Base-by-base conservation (phyloP, 2,888 invertebrate genomes). In the Rambutsinella grinnellia region DNA sequence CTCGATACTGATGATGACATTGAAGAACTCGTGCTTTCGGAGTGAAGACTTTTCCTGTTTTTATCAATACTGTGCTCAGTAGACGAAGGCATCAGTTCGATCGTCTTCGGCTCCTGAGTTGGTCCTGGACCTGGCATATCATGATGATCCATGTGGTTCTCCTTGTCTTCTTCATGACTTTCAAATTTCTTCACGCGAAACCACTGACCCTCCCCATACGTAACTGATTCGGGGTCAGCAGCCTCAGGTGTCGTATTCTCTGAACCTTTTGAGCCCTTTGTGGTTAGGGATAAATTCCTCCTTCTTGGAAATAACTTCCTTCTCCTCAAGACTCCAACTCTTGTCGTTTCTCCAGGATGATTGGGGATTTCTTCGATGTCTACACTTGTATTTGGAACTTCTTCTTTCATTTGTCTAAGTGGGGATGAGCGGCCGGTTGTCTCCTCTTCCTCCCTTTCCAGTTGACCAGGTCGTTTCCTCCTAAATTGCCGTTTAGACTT, bases 131-230 rank as follows among this genome's bases (percentile, higher is more conserved):
- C 61, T 49, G 44, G 62, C 61, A 74, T 17, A 0, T 24, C 15
- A 19, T 21, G 28, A 27, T 57, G 26, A 24, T 66, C 19, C 21
- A 24, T 10, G 21, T 51, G 13, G 13, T 60, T 17, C 36, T 24
- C 58, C 21, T 17, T 24, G 58, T 58, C 61, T 8, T 56, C 27
- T 23, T 69, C 69, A 1, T 62, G 54, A 8, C 53, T 53, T 5
- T 70, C 70, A 27, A 62, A 54, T 17, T 70, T 62, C 28, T 79
- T 77, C 6, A 83, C 57, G 5, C 79, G 69, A 58, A 83, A 84
- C 84, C 84, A 84, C 60, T 84, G 82, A 60, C 82, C 80, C 68
- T 84, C 84, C 10, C 84, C 84, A 53, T 83, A 84, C 26, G 84
- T 84, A 21, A 83, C 84, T 8, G 81, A 47, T 47, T 80, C 78